Conservation (phyloP, 2,888 invertebrate species). For the Cryptocheilus praepositus region DNA sequence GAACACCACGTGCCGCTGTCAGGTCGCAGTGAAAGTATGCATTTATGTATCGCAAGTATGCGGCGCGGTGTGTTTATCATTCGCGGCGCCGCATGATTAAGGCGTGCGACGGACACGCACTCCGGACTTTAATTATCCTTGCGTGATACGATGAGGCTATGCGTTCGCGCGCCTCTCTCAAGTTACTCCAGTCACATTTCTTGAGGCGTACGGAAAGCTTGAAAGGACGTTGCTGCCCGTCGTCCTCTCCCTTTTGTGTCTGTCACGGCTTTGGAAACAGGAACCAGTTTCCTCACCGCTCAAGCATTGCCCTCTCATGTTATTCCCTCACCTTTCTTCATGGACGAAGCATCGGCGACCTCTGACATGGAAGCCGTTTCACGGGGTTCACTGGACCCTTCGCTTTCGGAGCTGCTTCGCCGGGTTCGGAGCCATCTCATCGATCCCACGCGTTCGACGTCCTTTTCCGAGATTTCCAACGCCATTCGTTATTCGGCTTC, state of each 20-base stretch:
- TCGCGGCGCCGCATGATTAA: slow-evolving; percentile 28
- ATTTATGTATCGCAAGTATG: slow-evolving; percentile 31
- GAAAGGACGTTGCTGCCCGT: too few species aligned
- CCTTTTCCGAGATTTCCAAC: too few species aligned
- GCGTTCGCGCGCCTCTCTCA: too few species aligned
- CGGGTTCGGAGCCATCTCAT: too few species aligned
- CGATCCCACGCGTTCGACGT: too few species aligned
- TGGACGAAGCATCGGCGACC: slow-evolving; percentile 32
- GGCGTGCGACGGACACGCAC: slow-evolving; percentile 33
- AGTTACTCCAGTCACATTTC: too few species aligned
- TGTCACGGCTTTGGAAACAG: slow-evolving; percentile 40
- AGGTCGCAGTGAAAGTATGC: slow-evolving; percentile 49
- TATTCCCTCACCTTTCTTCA: background rate
- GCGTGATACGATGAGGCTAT: slow-evolving; percentile 33
- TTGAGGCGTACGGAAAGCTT: too few species aligned
- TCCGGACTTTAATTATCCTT: slow-evolving; percentile 45
- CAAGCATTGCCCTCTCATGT: slow-evolving; percentile 1
- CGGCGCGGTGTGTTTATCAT: slow-evolving; percentile 31
- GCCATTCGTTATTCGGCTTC: too few species aligned
- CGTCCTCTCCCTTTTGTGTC: slow-evolving; percentile 8
- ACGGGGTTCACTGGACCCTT: slow-evolving; percentile 4
- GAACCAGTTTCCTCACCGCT: slow-evolving; percentile 46
- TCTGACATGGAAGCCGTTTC: slow-evolving; percentile 26
- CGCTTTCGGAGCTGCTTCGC: background rate
- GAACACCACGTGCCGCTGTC: slow-evolving; percentile 40